Evolutionary conservation across 2,888 invertebrate species (phyloP).

Genomic region (Hemicrepidius hirtus): DNA sequence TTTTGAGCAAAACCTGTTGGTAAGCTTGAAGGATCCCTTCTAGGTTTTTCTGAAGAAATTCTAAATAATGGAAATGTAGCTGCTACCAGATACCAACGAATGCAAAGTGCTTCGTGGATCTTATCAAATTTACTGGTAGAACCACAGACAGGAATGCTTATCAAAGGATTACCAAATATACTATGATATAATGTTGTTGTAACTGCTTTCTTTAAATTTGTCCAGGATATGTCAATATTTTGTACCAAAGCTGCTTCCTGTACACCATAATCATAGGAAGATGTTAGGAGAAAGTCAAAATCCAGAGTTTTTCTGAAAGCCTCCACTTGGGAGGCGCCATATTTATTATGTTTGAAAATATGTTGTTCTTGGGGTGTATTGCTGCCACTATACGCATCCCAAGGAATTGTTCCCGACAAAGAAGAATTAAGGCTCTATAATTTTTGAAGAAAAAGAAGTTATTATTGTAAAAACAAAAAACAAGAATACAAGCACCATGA

Average conservation of each 20-base stretch:
- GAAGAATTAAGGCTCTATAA: constrained; percentile 69
- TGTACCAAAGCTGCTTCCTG: constrained; percentile 70
- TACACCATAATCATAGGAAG: constrained; percentile 42
- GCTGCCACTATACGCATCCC: constrained; percentile 70
- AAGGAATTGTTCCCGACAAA: constrained; percentile 73
- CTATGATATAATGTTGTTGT: constrained; percentile 73
- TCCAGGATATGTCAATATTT: constrained; percentile 77
- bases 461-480: too few species aligned
- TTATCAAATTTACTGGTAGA: constrained; percentile 71
- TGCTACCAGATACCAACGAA: constrained; percentile 80
- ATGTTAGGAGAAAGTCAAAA: constrained; percentile 33
- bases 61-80: constrained; percentile 78
- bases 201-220: constrained; percentile 74
- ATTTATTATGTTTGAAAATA: constrained; percentile 74
- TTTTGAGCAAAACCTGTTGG: constrained; percentile 69
- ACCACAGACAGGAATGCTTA: constrained; percentile 77
- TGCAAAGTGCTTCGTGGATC: constrained; percentile 73
- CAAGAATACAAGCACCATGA: too few species aligned
- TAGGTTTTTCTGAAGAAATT: constrained; percentile 71
- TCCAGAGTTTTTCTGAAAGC: constrained; percentile 43
- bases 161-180: constrained; percentile 72
- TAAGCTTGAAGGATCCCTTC: constrained; percentile 73
- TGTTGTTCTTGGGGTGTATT: constrained; percentile 37
- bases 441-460: constrained; percentile 26
- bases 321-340: constrained; percentile 72